These are phyloP conservation scores for Hoplias malabaricus DNA, from an alignment of 2,113 vertebrate genomes.

Conservation along the genomic window DNA sequence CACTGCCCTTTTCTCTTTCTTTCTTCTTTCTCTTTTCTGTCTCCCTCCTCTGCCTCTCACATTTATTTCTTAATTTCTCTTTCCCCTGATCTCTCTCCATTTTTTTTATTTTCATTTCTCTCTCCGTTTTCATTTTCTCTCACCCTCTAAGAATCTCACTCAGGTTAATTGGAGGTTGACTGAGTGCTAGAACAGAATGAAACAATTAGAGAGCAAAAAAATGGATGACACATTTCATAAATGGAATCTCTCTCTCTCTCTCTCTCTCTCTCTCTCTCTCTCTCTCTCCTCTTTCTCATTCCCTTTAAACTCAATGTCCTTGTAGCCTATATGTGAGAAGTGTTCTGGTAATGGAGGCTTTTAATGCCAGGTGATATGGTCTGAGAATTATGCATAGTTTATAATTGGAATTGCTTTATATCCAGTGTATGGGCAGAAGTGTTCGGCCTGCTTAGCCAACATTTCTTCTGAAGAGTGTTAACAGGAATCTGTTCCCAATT, in stretches of 20 bases:
- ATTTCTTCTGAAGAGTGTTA: no score
- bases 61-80: neutral
- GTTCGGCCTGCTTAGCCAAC: no score
- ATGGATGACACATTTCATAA: neutral
- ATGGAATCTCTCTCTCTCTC: neutral
- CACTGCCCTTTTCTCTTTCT: no score
- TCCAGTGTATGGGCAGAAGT: no score
- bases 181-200: neutral
- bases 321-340: neutral
- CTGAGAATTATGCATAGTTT: neutral
- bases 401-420: neutral
- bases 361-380: neutral
- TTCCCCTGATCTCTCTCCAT: neutral
- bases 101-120: neutral
- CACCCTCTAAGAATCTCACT: neutral
- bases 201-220: neutral
- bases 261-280: neutral
- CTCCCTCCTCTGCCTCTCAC: neutral
- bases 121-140: neutral
- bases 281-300: neutral
- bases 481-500: no score
- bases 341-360: neutral
- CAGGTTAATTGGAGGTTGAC: constrained; percentile 25
- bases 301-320: neutral
- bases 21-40: no score